Conservation (phyloP, 92 coral and sea anemone species). For the Zoanthus gigantus region DNA sequence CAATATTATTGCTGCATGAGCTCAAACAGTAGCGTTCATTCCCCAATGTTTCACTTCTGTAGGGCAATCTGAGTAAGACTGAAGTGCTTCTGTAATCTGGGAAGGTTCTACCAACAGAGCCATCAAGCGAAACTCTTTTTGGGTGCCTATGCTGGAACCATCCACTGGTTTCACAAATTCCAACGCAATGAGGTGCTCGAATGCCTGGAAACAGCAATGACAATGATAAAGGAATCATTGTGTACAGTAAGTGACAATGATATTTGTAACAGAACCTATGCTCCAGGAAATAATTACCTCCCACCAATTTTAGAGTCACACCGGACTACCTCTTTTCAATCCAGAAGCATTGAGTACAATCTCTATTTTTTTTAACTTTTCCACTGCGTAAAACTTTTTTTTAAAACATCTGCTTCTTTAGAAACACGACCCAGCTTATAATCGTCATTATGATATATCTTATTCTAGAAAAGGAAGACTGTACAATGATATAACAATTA, state of each 20-base stretch:
- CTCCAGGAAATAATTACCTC: no score
- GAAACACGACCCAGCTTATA: no score
- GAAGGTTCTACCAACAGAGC: slow-evolving; percentile 78
- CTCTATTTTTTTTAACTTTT: no score
- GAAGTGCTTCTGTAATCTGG: slow-evolving; percentile 89
- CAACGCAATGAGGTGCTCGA: slow-evolving; percentile 92
- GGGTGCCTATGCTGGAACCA: slow-evolving; percentile 79
- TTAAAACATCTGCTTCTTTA: no score
- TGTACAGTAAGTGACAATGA: not conserved
- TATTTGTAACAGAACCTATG: no score
- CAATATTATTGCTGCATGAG: not conserved
- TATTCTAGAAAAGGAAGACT: no score
- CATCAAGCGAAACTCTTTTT: slow-evolving; percentile 89
- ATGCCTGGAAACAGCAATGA: slow-evolving; percentile 66
- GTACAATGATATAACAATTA: no score
- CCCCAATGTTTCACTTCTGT: slow-evolving; percentile 98
- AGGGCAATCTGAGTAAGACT: slow-evolving; percentile 93
- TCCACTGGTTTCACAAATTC: slow-evolving; percentile 93
- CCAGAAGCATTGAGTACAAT: no score
- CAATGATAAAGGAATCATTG: not conserved
- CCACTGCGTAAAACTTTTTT: no score
- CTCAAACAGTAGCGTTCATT: slow-evolving; percentile 55
- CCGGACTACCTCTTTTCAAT: no score
- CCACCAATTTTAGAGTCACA: no score
- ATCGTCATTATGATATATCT: no score